Conservation (phyloP, 1,140 invertebrate species). For the Zaprionus taronus region DNA sequence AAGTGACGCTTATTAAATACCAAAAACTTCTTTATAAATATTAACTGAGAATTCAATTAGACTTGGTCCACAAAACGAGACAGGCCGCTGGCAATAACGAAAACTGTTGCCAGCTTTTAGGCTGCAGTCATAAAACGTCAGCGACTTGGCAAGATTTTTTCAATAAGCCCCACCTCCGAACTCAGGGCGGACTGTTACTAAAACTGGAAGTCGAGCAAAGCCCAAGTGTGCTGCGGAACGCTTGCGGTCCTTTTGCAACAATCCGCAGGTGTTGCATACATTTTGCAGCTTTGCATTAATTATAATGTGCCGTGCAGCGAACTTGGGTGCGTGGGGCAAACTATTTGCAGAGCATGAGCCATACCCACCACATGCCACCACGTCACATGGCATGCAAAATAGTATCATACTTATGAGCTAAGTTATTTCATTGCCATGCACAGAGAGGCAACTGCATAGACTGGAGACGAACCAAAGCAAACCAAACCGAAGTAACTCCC, state of each 20-base stretch:
- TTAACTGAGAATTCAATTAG: slow-evolving; percentile 66
- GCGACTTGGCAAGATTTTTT: slow-evolving; percentile 66
- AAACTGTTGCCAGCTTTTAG: slow-evolving; percentile 40
- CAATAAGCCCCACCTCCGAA: slow-evolving; percentile 37
- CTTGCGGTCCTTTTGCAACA: slow-evolving; percentile 83
- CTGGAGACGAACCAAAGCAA: slow-evolving; percentile 17
- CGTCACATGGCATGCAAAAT: slow-evolving; percentile 50
- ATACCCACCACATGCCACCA: slow-evolving; percentile 33
- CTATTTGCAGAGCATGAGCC: slow-evolving; percentile 72
- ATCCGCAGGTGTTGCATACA: slow-evolving; percentile 84
- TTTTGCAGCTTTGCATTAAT: slow-evolving; percentile 84
- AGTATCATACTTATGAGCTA: slow-evolving; percentile 74
- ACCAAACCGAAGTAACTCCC: background rate
- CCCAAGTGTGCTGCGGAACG: slow-evolving; percentile 30
- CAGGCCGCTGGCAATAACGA: slow-evolving; percentile 17
- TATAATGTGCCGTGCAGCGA: slow-evolving; percentile 65
- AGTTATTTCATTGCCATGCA: slow-evolving; percentile 78
- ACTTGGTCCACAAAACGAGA: slow-evolving; percentile 26
- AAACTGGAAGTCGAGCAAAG: slow-evolving; percentile 3
- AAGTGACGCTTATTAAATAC: slow-evolving; percentile 66
- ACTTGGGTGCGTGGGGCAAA: slow-evolving; percentile 50
- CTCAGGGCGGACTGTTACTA: too few species aligned
- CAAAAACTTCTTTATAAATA: slow-evolving; percentile 56
- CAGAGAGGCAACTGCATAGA: slow-evolving; percentile 66
- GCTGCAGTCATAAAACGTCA: slow-evolving; percentile 72